Evolutionary conservation across 2,797 vertebrate genomes (phyloP).

Genomic region (Limnodromus scolopaceus): DNA sequence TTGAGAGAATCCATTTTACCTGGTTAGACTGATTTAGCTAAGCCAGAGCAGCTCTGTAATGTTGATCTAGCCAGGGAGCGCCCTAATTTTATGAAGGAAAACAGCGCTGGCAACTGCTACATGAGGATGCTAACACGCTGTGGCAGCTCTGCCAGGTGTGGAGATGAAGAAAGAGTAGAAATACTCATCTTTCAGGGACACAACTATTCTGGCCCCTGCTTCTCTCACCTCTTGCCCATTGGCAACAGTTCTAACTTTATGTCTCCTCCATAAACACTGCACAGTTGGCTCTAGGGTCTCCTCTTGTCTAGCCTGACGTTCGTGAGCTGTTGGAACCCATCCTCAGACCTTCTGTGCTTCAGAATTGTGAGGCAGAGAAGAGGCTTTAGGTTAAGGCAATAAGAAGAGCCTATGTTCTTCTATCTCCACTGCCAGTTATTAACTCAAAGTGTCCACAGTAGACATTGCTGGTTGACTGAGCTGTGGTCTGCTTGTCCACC

Average conservation of each 20-base stretch:
- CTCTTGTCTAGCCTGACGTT: neutral
- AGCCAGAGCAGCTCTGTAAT: neutral
- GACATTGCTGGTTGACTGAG: rapidly evolving
- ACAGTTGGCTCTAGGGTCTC: neutral
- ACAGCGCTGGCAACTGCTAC: neutral
- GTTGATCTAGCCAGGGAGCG: neutral
- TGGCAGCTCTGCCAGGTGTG: neutral
- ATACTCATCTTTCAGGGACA: neutral
- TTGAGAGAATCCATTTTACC: neutral
- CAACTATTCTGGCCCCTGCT: neutral
- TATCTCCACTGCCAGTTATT: neutral
- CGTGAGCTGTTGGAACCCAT: neutral
- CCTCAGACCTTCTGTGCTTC: neutral
- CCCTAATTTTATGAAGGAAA: neutral
- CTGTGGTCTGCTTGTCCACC: neutral
- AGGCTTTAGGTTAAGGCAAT: neutral
- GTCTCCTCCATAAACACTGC: neutral
- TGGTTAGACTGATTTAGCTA: too few species aligned
- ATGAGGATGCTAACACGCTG: neutral
- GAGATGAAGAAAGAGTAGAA: neutral
- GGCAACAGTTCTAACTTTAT: neutral
- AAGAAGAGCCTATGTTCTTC: neutral
- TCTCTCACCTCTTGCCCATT: neutral
- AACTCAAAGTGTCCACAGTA: neutral
- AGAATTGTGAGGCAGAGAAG: neutral